These are phyloP conservation scores for Drepana arcuata DNA, from an alignment of 1,140 invertebrate species.

Conservation along the genomic window DNA sequence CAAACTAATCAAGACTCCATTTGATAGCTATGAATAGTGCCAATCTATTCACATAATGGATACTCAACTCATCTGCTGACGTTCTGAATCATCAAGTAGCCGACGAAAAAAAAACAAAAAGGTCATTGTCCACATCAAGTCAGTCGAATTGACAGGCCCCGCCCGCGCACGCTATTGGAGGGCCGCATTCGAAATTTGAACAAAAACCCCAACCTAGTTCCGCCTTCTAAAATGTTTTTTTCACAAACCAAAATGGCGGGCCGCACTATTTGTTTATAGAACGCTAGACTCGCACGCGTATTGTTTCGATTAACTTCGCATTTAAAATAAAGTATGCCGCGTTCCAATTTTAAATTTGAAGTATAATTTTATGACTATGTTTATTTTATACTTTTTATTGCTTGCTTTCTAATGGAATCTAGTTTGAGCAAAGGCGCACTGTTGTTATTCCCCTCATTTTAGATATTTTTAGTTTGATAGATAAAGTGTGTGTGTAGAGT, in stretches of 20 bases:
- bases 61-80: no score
- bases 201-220: constrained; percentile 67
- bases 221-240: constrained; percentile 71
- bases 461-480: no score
- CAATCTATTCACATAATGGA: no score
- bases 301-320: constrained; percentile 21
- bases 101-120: constrained; percentile 34
- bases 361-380: no score
- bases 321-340: constrained; percentile 13
- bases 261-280: constrained; percentile 25
- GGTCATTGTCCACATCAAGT: constrained; percentile 63
- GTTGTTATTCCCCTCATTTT: no score
- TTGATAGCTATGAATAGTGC: no score
- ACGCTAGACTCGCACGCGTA: constrained; percentile 20
- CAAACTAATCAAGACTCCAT: no score
- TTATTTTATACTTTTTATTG: no score
- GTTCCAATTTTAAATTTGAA: constrained; percentile 14
- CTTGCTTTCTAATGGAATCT: no score
- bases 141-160: constrained; percentile 61
- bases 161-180: constrained; percentile 64
- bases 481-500: no score
- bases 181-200: constrained; percentile 59
- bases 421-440: no score
- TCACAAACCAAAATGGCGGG: constrained; percentile 59
- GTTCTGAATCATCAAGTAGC: constrained; percentile 19